Conservation (phyloP, 2,797 vertebrate species). For the Lagocephalus sceleratus region DNA sequence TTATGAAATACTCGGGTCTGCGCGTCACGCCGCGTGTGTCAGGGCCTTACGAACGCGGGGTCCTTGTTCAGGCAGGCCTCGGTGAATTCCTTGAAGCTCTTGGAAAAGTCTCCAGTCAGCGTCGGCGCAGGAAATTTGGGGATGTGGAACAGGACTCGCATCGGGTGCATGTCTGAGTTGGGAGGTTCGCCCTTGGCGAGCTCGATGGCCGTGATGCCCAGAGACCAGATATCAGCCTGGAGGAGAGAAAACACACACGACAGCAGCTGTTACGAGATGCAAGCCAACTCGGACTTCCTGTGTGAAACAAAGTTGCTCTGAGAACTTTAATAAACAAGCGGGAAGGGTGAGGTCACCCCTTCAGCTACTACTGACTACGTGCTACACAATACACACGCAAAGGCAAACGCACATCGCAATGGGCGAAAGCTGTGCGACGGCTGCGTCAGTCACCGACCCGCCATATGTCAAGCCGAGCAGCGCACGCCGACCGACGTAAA, state of each 20-base stretch:
- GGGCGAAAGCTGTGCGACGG: background rate
- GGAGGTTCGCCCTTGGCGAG: slow-evolving; percentile 91
- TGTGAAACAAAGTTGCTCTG: no score
- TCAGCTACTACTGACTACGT: no score
- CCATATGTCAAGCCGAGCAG: slow-evolving; percentile 18
- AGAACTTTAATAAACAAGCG: no score
- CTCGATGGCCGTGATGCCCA: slow-evolving; percentile 94
- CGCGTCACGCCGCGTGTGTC: background rate
- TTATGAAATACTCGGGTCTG: background rate
- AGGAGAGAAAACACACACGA: background rate
- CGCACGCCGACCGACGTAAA: background rate
- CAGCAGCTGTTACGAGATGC: background rate
- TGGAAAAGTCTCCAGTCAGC: slow-evolving; percentile 87
- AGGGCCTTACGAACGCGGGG: slow-evolving; percentile 84
- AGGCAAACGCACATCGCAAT: slow-evolving; percentile 1
- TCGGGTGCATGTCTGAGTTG: slow-evolving; percentile 90
- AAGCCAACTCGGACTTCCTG: no score
- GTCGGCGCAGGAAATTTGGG: slow-evolving; percentile 90
- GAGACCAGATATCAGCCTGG: slow-evolving; percentile 95
- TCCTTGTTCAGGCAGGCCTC: slow-evolving; percentile 94
- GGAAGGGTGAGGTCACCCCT: no score
- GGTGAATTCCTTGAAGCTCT: slow-evolving; percentile 91
- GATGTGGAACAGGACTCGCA: slow-evolving; percentile 93
- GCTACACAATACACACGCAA: no score
- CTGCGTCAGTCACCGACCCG: slow-evolving; percentile 15